These are phyloP conservation scores for Fistularia tabacaria DNA, from an alignment of 2,797 vertebrate genomes.

Conservation along the genomic window DNA sequence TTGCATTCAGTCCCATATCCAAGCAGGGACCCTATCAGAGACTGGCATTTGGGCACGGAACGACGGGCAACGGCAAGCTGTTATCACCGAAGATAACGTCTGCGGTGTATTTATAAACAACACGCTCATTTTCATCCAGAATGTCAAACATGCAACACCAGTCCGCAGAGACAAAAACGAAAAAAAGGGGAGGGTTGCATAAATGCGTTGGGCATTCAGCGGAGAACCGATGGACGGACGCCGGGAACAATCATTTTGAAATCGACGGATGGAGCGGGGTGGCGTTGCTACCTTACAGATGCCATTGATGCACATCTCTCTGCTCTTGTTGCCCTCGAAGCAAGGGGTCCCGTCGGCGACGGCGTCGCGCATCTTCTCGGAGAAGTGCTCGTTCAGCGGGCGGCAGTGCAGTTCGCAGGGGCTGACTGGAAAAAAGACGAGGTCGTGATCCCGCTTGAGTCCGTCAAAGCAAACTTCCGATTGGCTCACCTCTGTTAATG, in stretches of 20 bases:
- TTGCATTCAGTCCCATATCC: conserved; percentile 24
- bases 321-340: conserved; percentile 75
- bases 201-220: not conserved
- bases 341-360: conserved; percentile 88
- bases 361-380: conserved; percentile 86
- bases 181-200: too few species aligned
- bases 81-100: conserved; percentile 42
- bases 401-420: conserved; percentile 94
- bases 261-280: not conserved
- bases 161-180: conserved; percentile 7
- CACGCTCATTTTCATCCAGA: conserved; percentile 46
- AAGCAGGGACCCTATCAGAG: conserved; percentile 27
- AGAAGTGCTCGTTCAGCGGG: conserved; percentile 80
- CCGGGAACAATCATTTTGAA: not conserved
- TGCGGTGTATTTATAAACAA: conserved; percentile 14
- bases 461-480: not conserved
- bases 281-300: conserved; percentile 86
- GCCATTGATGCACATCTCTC: conserved; percentile 90
- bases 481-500: conserved; percentile 78
- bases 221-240: not conserved
- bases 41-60: conserved; percentile 57
- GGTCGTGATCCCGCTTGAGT: not conserved
- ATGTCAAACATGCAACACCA: conserved; percentile 43
- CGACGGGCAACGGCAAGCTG: conserved; percentile 23
- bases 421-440: conserved; percentile 68